Evolutionary conservation across 1,140 invertebrate genomes (phyloP), one percentile per base, ranked within the genome.

Genomic region (Coelopa frigida): DNA sequence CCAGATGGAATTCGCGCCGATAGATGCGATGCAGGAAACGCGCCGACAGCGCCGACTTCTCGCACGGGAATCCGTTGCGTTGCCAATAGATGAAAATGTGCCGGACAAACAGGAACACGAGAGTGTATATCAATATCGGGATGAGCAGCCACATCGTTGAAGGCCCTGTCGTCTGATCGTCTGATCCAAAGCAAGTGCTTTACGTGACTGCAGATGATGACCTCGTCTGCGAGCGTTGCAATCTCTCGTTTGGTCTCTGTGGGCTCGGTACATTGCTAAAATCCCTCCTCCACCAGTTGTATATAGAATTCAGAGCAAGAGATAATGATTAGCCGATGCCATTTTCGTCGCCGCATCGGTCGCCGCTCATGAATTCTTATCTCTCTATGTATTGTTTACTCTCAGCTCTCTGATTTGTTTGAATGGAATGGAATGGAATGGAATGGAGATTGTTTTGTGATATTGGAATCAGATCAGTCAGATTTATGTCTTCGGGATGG

Each of bases 11-110:
- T 53, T 66, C 62, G 23, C 62, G 58, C 3, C 52, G 49, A 37
- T 62, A 66, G 40, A 59, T 55, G 29, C 52, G 49, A 5, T 15
- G 26, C 10, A 66, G 49, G 20, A 61, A 66, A 24, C 37, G 39
- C 56, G 54, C 60, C 23, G 40, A 45, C 29, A 66, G 33, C 3
- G 49, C 40, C 29, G 51, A 45, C 23, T 40, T 38, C 36, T 66
- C 62, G 44, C 52, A 48, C 22, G 62, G 62, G 37, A 65, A 65
- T 38, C 62, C 62, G 48, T 57, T 55, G 40, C 62, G 62, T 5
- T 43, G 46, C 62, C 62, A 66, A 33, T 66, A 53, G 45, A 51
- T 66, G 23, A 65, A 62, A 37, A 66, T 52, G 49, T 66, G 62
- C 3, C 62, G 56, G 15, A 66, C 56, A 14, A 41, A 50, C 8